Evolutionary conservation across 2,888 invertebrate species (phyloP), one percentile per base, ranked within the genome.

Genomic region (Cantharis flavilabris): DNA sequence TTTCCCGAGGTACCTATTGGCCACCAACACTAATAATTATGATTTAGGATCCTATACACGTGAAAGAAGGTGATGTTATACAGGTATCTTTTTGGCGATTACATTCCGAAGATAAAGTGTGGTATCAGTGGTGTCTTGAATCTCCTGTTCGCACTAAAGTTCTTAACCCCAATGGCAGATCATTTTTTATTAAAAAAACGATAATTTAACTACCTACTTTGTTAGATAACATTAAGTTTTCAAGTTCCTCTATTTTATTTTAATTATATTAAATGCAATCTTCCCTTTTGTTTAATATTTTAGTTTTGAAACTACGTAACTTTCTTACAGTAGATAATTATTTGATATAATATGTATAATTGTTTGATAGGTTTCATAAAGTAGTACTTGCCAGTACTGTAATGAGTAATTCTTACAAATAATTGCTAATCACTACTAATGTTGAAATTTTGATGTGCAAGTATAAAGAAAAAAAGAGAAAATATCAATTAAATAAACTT

Each of bases 81-180:
- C 92, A 92, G 77, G 92, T 97, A 2, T 93, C 95, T 80, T 97
- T 98, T 85, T 98, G 98, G 98, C 91, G 98, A 30, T 92, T 94
- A 80, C 93, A 93, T 72, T 94, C 92, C 79, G 86, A 92, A 3
- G 93, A 95, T 80, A 94, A 95, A 86, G 97, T 98, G 10, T 98
- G 98, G 98, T 98, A 98, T 85, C 98, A 98, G 88, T 98, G 98
- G 98, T 92, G 94, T 82, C 90, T 95, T 14, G 90, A 91, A 9
- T 89, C 91, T 76, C 95, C 95, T 0, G 83, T 89, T 13, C 88
- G 90, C 13, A 87, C 90, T 13, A 87, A 91, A 3, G 90, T 95
- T 76, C 93, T 94, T 86, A 95, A 95, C 88, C 91, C 93, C 9
- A 92, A 92, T 84, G 95, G 94, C n/a, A 88, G 94, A 79, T 93